Conservation (phyloP, 2,888 invertebrate genomes). For the Itoplectis maculator region DNA sequence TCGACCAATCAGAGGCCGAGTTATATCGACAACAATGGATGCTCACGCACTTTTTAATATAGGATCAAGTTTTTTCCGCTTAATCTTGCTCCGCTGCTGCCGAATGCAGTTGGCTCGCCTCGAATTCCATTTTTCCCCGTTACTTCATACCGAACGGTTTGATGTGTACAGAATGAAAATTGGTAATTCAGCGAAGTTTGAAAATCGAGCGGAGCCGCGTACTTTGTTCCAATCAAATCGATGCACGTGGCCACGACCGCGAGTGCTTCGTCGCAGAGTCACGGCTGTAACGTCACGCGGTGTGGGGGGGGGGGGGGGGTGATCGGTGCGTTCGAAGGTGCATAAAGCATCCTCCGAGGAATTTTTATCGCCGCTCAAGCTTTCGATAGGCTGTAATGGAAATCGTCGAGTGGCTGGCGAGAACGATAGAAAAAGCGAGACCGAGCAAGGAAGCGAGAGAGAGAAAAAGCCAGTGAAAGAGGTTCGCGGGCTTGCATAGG, state of each 20-base stretch:
- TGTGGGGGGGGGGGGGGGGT: neutral
- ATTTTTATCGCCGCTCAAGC: constrained; percentile 66
- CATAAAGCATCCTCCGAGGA: constrained; percentile 56
- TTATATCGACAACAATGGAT: too few species aligned
- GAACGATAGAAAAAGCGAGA: constrained; percentile 31
- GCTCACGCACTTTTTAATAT: too few species aligned
- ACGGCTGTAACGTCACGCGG: neutral
- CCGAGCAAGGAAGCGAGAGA: neutral
- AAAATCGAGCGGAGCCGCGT: neutral
- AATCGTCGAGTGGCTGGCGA: constrained; percentile 55
- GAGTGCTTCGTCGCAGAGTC: neutral
- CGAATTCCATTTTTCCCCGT: too few species aligned
- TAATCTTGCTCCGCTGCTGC: too few species aligned
- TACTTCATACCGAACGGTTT: too few species aligned
- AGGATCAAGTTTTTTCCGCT: too few species aligned
- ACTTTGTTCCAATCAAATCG: constrained; percentile 1
- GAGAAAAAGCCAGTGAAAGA: constrained; percentile 47
- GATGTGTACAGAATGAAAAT: neutral
- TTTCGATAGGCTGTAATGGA: constrained; percentile 51
- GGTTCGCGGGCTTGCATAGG: constrained; percentile 46
- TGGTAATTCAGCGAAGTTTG: neutral
- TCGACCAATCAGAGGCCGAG: too few species aligned
- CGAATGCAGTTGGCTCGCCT: too few species aligned
- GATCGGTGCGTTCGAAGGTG: constrained; percentile 15
- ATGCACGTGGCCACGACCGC: neutral